These are phyloP conservation scores for Leucoptera coffeella DNA, from an alignment of 2,888 invertebrate species.

Conservation along the genomic window DNA sequence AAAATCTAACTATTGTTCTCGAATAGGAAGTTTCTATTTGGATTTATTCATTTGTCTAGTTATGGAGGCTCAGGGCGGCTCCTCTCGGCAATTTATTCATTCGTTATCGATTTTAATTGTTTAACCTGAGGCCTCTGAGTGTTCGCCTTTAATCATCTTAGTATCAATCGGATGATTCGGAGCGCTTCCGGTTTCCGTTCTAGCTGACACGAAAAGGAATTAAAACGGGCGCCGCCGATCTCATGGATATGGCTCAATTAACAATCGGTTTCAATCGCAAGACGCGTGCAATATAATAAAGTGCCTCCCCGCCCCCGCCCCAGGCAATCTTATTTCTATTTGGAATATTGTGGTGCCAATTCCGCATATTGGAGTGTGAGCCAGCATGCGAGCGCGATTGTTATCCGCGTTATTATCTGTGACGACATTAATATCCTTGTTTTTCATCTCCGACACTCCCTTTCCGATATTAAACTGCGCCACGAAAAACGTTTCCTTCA, in stretches of 20 bases:
- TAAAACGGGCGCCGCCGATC: conserved; percentile 42
- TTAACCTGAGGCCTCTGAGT: conserved; percentile 1
- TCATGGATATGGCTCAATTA: conserved; percentile 54
- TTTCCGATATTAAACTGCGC: conserved; percentile 1
- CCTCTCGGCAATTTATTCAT: conserved; percentile 1
- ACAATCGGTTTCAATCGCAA: conserved; percentile 52
- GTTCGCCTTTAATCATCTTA: conserved; percentile 3
- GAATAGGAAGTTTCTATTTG: conserved; percentile 50
- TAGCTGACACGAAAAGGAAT: no score
- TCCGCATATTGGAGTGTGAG: conserved; percentile 48
- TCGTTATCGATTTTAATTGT: conserved; percentile 2
- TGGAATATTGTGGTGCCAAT: conserved; percentile 53
- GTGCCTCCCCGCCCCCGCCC: conserved; percentile 25
- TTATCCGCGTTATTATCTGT: conserved; percentile 28
- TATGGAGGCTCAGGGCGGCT: conserved; percentile 16
- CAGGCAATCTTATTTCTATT: conserved; percentile 49
- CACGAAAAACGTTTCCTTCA: no score
- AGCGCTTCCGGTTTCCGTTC: no score
- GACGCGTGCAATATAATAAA: conserved; percentile 40
- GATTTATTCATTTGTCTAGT: conserved; percentile 53
- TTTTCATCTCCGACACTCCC: conserved; percentile 4
- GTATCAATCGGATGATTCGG: conserved; percentile 4
- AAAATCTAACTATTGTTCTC: conserved; percentile 51
- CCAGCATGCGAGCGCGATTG: conserved; percentile 25
- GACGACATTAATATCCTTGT: conserved; percentile 4